A percentile compares a stretch with the other conserved stretches of the same genome.
These are phyloP conservation scores for Cremastobaeus sp. DNA, from an alignment of 2,888 invertebrate species.

Conservation along the genomic window DNA sequence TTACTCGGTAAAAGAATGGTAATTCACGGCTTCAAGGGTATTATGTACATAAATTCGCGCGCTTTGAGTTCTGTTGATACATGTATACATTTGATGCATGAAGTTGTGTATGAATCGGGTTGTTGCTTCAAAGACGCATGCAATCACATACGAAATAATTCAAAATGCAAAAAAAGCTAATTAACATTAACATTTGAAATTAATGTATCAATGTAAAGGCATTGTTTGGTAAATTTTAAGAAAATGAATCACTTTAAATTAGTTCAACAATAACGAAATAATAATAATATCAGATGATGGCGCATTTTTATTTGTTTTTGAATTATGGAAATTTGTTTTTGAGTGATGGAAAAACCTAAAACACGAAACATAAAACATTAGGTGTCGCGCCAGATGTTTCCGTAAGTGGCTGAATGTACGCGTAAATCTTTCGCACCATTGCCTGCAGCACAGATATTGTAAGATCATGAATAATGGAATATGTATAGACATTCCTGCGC, in stretches of 20 bases:
- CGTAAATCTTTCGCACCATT: conserved; percentile 52
- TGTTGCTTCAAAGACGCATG: too few species aligned
- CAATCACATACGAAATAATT: background rate
- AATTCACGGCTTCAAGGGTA: background rate
- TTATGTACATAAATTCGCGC: conserved; percentile 21
- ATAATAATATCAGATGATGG: too few species aligned
- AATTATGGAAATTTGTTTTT: too few species aligned
- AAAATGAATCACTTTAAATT: too few species aligned
- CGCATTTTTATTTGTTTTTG: too few species aligned
- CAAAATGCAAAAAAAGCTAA: too few species aligned
- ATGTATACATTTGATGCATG: conserved; percentile 4
- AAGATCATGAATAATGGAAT: conserved; percentile 58
- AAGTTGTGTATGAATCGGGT: too few species aligned
- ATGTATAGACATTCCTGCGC: conserved; percentile 40
- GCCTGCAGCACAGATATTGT: conserved; percentile 31
- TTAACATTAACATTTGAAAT: too few species aligned
- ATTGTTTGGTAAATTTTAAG: too few species aligned
- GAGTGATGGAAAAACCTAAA: too few species aligned
- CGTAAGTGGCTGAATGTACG: conserved; percentile 33
- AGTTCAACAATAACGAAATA: too few species aligned
- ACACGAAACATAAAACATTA: background rate
- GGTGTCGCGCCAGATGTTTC: conserved; percentile 29
- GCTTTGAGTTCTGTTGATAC: conserved; percentile 23
- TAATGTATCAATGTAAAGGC: too few species aligned
- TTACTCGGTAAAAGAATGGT: conserved; percentile 11